A percentile compares a stretch with the other conserved stretches of the same genome.
Conservation (phyloP, 2,888 invertebrate species). For the Eristalis tenax region DNA sequence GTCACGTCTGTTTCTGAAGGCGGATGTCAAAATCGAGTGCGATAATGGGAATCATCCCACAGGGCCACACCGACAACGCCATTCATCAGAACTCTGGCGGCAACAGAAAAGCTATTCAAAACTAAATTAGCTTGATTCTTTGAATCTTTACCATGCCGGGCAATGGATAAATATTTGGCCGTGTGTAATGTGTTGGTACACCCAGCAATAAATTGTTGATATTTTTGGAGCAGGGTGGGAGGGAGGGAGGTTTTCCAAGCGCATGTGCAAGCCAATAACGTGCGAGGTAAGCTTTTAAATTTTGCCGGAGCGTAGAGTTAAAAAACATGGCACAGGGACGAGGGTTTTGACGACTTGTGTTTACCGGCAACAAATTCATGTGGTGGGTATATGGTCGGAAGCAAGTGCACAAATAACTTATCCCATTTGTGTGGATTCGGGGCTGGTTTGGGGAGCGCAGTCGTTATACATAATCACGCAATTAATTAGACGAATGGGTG, state of each 20-base stretch:
- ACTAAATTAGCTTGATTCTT: slow-evolving; percentile 22
- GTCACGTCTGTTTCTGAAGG: not conserved
- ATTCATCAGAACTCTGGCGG: not conserved
- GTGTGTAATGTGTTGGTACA: slow-evolving; percentile 5
- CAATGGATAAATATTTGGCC: slow-evolving; percentile 35
- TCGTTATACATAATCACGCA: slow-evolving; percentile 23
- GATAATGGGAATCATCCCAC: not conserved
- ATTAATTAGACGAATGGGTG: slow-evolving; percentile 34
- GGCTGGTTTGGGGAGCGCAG: not conserved
- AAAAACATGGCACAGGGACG: no score
- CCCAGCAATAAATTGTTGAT: slow-evolving; percentile 16
- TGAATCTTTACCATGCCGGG: not conserved
- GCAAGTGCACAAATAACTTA: not conserved
- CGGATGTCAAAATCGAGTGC: slow-evolving; percentile 30
- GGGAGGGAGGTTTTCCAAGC: no score
- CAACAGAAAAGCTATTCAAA: slow-evolving; percentile 28
- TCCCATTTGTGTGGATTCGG: not conserved
- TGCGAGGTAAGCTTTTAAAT: not conserved
- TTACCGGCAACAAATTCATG: not conserved
- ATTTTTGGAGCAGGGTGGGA: not conserved
- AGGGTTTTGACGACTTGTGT: not conserved
- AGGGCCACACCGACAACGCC: not conserved
- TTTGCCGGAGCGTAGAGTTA: not conserved
- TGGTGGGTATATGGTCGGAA: not conserved
- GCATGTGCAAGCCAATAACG: not conserved